phyloP scores from a whole-genome alignment of 2,113 vertebrate genomes.

The Oryzias curvinotus region DNA sequence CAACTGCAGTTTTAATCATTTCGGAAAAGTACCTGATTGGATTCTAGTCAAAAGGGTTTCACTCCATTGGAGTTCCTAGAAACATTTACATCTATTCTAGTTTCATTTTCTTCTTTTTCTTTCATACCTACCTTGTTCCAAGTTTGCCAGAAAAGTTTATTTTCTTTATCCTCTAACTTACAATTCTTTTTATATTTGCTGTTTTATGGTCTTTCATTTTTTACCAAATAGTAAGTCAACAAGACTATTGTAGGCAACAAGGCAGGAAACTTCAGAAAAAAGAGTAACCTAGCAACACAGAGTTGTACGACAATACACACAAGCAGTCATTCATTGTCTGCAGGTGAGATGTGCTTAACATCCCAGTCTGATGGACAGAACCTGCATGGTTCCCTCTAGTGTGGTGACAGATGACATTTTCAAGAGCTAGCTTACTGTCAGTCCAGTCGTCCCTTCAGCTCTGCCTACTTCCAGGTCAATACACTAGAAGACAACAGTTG shows the following conservation, averaged over 20 bases:
- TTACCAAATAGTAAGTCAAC: slow-evolving; percentile 75
- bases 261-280: slow-evolving; percentile 41
- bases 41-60: too few species aligned
- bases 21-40: too few species aligned
- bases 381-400: slow-evolving; percentile 31
- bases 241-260: slow-evolving; percentile 56
- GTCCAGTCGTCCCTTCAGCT: slow-evolving; percentile 39
- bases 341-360: slow-evolving; percentile 34
- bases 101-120: slow-evolving; percentile 24
- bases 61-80: slow-evolving; percentile 19
- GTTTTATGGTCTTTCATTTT: slow-evolving; percentile 57
- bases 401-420: slow-evolving; percentile 57
- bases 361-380: slow-evolving; percentile 44
- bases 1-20: too few species aligned
- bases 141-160: slow-evolving; percentile 4
- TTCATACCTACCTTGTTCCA: slow-evolving; percentile 1
- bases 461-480: slow-evolving; percentile 4
- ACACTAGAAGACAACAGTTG: not conserved
- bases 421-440: slow-evolving; percentile 51
- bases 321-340: slow-evolving; percentile 13
- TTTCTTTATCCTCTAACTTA: slow-evolving; percentile 23
- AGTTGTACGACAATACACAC: too few species aligned
- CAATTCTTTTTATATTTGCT: slow-evolving; percentile 34
- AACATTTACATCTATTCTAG: slow-evolving; percentile 26
- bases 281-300: slow-evolving; percentile 24